Evolutionary conservation across 2,113 vertebrate species (phyloP).

Genomic region (Gobio gobio): DNA sequence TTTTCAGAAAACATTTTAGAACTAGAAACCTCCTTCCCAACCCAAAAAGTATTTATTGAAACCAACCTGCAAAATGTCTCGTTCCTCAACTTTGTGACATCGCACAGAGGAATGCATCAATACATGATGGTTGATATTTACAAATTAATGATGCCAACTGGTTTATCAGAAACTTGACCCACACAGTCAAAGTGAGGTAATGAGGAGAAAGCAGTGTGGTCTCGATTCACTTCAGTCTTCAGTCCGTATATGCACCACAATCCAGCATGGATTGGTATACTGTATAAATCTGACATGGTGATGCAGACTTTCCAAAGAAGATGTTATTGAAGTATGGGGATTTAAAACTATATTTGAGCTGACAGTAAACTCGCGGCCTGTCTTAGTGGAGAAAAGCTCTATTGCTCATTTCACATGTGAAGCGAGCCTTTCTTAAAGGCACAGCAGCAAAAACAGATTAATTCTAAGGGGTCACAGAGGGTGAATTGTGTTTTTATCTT

Average conservation of each 20-base stretch:
- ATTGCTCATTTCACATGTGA: background rate
- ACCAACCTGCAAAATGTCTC: background rate
- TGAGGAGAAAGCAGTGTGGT: background rate
- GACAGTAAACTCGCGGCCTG: background rate
- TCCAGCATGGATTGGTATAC: background rate
- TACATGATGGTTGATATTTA: background rate
- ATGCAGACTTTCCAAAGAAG: background rate
- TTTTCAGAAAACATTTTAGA: background rate
- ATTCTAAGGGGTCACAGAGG: background rate
- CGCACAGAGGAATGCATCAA: background rate
- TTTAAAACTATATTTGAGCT: conserved; percentile 1
- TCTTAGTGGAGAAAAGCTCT: background rate
- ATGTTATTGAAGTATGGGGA: background rate
- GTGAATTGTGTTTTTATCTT: background rate
- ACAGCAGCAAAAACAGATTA: background rate
- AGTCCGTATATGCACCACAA: background rate
- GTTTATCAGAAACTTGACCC: conserved; percentile 3
- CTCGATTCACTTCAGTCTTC: background rate
- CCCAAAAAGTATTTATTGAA: background rate
- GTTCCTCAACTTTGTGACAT: background rate
- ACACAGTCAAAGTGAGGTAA: background rate
- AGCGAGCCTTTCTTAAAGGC: background rate
- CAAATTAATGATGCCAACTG: background rate
- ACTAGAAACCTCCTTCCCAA: background rate
- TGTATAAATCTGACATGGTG: conserved; percentile 2